phyloP scores from a whole-genome alignment of 2,888 invertebrate genomes.

The Hofmannophila pseudospretella region DNA sequence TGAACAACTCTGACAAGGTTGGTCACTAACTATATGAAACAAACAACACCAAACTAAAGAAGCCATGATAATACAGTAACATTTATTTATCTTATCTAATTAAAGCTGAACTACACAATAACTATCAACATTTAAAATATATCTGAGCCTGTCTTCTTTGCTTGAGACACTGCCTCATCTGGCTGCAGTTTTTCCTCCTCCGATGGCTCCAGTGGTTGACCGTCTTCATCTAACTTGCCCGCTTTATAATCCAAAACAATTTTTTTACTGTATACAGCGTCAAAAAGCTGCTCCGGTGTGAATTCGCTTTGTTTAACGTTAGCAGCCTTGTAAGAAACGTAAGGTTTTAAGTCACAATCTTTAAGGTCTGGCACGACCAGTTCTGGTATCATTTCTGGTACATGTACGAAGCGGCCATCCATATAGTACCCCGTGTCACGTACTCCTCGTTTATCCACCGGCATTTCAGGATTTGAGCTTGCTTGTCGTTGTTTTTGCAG shows the following conservation, averaged over 20 bases:
- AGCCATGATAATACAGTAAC: neutral
- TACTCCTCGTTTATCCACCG: slow-evolving; percentile 84
- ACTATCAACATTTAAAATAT: slow-evolving; percentile 73
- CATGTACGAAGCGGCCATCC: slow-evolving; percentile 74
- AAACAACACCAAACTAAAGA: neutral
- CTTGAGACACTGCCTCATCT: slow-evolving; percentile 83
- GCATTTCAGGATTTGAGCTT: slow-evolving; percentile 80
- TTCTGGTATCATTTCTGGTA: slow-evolving; percentile 95
- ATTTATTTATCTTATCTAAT: slow-evolving; percentile 18
- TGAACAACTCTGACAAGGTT: too few relatives aligned
- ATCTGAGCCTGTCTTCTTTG: slow-evolving; percentile 89
- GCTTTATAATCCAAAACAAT: slow-evolving; percentile 85
- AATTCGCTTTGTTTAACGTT: slow-evolving; percentile 89
- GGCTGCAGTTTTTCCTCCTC: slow-evolving; percentile 83
- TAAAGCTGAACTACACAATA: slow-evolving; percentile 26
- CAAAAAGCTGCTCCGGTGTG: slow-evolving; percentile 89
- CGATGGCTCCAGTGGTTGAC: slow-evolving; percentile 84
- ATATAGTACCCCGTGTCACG: slow-evolving; percentile 79
- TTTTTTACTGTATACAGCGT: slow-evolving; percentile 88
- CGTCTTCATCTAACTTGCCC: slow-evolving; percentile 83
- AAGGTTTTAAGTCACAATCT: slow-evolving; percentile 91
- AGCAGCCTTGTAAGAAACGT: slow-evolving; percentile 91
- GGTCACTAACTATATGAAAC: neutral
- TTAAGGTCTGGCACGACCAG: slow-evolving; percentile 93
- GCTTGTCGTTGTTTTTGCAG: slow-evolving; percentile 80